Percentiles rank a stretch among this genome's conserved stretches.
Evolutionary conservation across 2,797 vertebrate species (phyloP).

Genomic region (Microctenopoma stevenorrisi): DNA sequence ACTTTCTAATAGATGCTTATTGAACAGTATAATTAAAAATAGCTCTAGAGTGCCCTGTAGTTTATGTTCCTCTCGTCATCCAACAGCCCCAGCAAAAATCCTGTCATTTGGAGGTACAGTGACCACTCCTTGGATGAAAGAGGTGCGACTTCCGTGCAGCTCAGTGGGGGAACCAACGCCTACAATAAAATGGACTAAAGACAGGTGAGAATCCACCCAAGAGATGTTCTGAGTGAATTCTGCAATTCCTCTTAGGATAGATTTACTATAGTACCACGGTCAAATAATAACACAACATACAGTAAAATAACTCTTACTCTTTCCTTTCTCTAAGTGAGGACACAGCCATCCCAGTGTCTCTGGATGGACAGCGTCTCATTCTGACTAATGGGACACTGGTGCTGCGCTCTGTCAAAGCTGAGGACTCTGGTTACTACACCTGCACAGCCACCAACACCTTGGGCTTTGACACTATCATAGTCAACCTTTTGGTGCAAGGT

Average conservation of each 20-base stretch:
- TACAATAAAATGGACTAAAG: slow-evolving; percentile 98
- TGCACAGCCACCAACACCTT: slow-evolving; percentile 98
- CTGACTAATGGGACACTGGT: slow-evolving; percentile 93
- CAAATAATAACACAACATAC: background rate
- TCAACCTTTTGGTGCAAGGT: slow-evolving; percentile 98
- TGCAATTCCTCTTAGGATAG: background rate
- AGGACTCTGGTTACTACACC: slow-evolving; percentile 98
- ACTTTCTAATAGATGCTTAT: slow-evolving; percentile 34
- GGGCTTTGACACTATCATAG: slow-evolving; percentile 97
- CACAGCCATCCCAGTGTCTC: slow-evolving; percentile 91
- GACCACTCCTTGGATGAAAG: slow-evolving; percentile 98
- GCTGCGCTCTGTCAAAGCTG: slow-evolving; percentile 94
- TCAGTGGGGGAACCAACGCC: slow-evolving; percentile 95
- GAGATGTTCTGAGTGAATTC: slow-evolving; percentile 7
- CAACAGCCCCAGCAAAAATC: slow-evolving; percentile 94
- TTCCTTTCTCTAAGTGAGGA: slow-evolving; percentile 86
- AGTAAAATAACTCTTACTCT: background rate
- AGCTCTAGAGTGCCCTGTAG: slow-evolving; percentile 33
- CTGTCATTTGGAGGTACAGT: slow-evolving; percentile 96
- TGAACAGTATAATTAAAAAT: slow-evolving; percentile 35
- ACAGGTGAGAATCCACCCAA: slow-evolving; percentile 85
- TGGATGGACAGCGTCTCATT: slow-evolving; percentile 94
- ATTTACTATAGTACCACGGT: background rate
- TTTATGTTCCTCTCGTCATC: background rate
- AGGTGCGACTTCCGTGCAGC: slow-evolving; percentile 93